Evolutionary conservation across 1,140 invertebrate genomes (phyloP).

Genomic region (Microplitis demolitor): DNA sequence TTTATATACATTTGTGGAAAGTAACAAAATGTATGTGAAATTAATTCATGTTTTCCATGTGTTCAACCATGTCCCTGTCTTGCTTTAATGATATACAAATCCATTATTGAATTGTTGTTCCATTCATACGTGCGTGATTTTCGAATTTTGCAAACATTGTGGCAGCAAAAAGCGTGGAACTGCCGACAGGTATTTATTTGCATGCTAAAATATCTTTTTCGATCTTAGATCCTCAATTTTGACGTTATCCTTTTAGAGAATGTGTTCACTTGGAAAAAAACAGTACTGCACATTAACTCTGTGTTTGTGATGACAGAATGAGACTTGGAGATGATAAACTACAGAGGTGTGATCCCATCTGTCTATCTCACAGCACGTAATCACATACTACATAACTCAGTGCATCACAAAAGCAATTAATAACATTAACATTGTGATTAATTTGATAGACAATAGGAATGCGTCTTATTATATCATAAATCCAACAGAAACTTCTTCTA

Average conservation of each 20-base stretch:
- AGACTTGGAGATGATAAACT: conserved; percentile 57
- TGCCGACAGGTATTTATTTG: no score
- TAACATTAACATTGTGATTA: conserved; percentile 49
- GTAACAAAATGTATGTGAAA: no score
- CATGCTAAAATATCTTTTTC: no score
- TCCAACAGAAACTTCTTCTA: no score
- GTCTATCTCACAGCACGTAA: conserved; percentile 56
- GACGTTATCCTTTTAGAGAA: neutral
- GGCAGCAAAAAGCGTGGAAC: no score
- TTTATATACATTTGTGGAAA: no score
- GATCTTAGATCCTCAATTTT: no score
- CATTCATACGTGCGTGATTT: neutral
- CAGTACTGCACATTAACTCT: conserved; percentile 7
- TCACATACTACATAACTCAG: conserved; percentile 51
- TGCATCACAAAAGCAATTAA: conserved; percentile 56
- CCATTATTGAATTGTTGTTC: no score
- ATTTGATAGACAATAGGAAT: conserved; percentile 37
- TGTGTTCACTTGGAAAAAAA: conserved; percentile 5
- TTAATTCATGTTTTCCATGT: no score
- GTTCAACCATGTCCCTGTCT: no score
- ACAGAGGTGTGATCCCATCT: conserved; percentile 50
- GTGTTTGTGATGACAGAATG: conserved; percentile 45
- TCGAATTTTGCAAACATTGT: neutral
- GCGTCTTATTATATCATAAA: no score
- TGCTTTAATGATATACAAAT: no score